Conservation (phyloP, 1,140 invertebrate species). For the Panonychus citri region DNA sequence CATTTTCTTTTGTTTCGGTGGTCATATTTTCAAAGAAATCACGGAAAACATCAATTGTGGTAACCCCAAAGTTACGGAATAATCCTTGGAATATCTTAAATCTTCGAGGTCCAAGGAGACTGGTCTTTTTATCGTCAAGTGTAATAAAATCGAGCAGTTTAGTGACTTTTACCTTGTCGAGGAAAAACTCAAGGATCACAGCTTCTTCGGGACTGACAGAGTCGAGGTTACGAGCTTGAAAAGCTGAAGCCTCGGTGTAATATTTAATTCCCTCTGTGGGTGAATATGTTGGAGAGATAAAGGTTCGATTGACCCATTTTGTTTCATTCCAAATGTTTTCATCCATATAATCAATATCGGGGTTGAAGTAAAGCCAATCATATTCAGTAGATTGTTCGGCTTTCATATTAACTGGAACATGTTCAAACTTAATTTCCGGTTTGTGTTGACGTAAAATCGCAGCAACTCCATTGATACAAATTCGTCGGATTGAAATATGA, state of each 20-base stretch:
- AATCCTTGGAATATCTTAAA: conserved; percentile 48
- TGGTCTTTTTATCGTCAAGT: conserved; percentile 62
- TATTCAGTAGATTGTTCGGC: conserved; percentile 24
- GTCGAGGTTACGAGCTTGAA: conserved; percentile 25
- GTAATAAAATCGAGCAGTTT: conserved; percentile 47
- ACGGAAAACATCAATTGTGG: conserved; percentile 34
- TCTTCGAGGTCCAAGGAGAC: conserved; percentile 42
- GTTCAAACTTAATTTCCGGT: conserved; percentile 29
- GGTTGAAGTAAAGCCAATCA: conserved; percentile 45
- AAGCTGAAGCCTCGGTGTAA: conserved; percentile 38
- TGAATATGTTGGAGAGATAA: conserved; percentile 57
- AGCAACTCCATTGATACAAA: conserved; percentile 34
- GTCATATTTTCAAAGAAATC: conserved; percentile 40
- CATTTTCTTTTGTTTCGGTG: conserved; percentile 37
- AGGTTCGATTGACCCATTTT: conserved; percentile 39
- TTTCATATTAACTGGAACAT: background rate
- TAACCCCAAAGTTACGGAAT: conserved; percentile 51
- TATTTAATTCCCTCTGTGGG: conserved; percentile 37
- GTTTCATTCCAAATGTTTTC: conserved; percentile 39
- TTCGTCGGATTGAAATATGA: conserved; percentile 44
- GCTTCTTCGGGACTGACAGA: conserved; percentile 32
- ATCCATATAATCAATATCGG: conserved; percentile 25
- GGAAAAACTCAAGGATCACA: conserved; percentile 43
- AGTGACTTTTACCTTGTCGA: conserved; percentile 38
- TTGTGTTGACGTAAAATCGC: conserved; percentile 53